Evolutionary conservation across 2,797 vertebrate species (phyloP).

Genomic region (Silurus aristotelis): DNA sequence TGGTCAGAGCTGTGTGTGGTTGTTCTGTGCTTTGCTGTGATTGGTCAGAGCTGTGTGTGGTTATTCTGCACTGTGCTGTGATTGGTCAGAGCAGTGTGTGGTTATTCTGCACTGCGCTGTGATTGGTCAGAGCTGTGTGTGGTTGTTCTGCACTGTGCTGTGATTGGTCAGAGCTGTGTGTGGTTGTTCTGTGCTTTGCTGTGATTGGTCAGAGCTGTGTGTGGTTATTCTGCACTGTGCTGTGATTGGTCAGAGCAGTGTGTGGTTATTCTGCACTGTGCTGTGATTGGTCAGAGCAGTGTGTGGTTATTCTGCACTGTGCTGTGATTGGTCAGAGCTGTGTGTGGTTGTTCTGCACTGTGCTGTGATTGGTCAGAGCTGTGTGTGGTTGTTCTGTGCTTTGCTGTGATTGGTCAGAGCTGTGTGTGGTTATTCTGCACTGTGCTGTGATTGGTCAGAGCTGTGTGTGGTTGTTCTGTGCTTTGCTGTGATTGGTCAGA

Average conservation of each 20-base stretch:
- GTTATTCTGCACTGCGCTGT: too few relatives aligned
- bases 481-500: too few relatives aligned
- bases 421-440: neutral
- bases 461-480: too few relatives aligned
- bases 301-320: neutral
- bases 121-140: too few relatives aligned
- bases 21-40: too few relatives aligned
- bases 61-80: too few relatives aligned
- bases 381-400: neutral
- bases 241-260: too few relatives aligned
- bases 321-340: neutral
- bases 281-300: neutral
- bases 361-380: neutral
- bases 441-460: too few relatives aligned
- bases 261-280: too few relatives aligned
- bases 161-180: neutral
- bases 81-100: too few relatives aligned
- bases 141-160: neutral
- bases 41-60: too few relatives aligned
- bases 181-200: neutral
- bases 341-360: neutral
- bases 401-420: neutral
- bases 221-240: neutral
- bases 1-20: neutral
- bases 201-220: neutral